These are phyloP conservation scores for Drosophila serrata DNA, from an alignment of 1,140 invertebrate genomes.

Conservation along the genomic window DNA sequence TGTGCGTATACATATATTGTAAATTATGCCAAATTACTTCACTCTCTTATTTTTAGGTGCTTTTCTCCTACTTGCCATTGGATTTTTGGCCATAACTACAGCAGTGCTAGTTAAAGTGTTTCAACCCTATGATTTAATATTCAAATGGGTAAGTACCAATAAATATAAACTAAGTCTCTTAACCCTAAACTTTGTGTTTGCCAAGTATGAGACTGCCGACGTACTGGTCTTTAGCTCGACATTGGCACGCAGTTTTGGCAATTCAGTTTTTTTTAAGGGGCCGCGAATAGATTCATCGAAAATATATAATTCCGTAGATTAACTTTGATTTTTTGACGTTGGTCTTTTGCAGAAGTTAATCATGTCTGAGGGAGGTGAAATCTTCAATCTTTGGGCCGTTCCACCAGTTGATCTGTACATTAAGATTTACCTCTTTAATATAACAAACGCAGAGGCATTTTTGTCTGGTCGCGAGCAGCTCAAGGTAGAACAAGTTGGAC, in stretches of 20 bases:
- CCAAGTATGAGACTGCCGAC: constrained; percentile 6
- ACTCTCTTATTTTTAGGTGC: constrained; percentile 86
- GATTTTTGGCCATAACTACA: constrained; percentile 88
- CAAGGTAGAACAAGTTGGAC: constrained; percentile 92
- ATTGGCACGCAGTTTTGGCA: constrained; percentile 12
- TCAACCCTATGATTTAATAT: constrained; percentile 90
- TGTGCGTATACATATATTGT: no score
- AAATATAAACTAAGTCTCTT: constrained; percentile 49
- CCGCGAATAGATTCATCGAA: neutral
- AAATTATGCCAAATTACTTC: neutral
- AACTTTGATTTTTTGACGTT: constrained; percentile 38
- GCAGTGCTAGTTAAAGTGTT: constrained; percentile 88
- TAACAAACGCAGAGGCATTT: constrained; percentile 94
- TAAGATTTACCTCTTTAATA: constrained; percentile 94
- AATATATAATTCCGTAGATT: neutral
- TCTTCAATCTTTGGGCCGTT: constrained; percentile 94
- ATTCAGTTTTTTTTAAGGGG: neutral
- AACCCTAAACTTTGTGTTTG: constrained; percentile 56
- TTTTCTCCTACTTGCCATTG: constrained; percentile 88
- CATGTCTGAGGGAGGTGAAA: constrained; percentile 90
- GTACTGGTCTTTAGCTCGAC: neutral
- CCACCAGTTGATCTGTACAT: constrained; percentile 94
- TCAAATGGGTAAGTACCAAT: constrained; percentile 87
- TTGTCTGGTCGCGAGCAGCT: constrained; percentile 90
- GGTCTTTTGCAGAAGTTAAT: constrained; percentile 89